Percentiles rank a stretch among this genome's conserved stretches.
These are phyloP conservation scores for Rhinopomastus cyanomelas DNA, from an alignment of 2,113 vertebrate genomes.

Conservation along the genomic window DNA sequence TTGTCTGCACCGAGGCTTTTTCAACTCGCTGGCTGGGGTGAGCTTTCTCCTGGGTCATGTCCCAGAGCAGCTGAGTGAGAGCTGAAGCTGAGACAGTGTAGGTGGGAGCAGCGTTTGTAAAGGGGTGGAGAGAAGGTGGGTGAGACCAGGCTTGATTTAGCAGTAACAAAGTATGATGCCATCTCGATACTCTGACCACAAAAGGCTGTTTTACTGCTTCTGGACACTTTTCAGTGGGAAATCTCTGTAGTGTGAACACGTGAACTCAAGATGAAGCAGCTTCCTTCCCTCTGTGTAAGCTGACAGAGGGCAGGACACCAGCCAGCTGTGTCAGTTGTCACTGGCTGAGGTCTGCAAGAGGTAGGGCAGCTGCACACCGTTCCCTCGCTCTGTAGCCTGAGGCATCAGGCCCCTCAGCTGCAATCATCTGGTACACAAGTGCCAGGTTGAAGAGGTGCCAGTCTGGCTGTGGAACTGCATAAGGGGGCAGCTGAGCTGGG, in stretches of 20 bases:
- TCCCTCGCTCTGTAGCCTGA: rapidly evolving
- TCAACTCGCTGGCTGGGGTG: not conserved
- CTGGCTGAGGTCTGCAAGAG: not conserved
- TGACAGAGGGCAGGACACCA: not conserved
- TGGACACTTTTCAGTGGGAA: not conserved
- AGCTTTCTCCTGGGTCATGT: not conserved
- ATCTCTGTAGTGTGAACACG: rapidly evolving
- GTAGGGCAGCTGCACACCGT: not conserved
- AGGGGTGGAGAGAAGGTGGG: rapidly evolving
- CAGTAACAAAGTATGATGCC: not conserved
- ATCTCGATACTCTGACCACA: not conserved
- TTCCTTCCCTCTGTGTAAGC: not conserved
- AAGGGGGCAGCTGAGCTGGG: not conserved
- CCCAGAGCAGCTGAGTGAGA: not conserved
- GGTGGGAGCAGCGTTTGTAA: not conserved
- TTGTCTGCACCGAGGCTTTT: not conserved
- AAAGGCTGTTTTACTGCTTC: not conserved
- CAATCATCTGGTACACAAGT: not conserved
- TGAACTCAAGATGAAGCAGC: not conserved
- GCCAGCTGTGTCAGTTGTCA: not conserved
- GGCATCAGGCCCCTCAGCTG: not conserved
- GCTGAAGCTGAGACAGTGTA: not conserved
- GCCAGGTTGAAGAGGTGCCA: not conserved
- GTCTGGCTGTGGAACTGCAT: rapidly evolving
- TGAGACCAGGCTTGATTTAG: not conserved